These are phyloP conservation scores for Ptychoptera albimana DNA, from an alignment of 2,888 invertebrate genomes.

Conservation along the genomic window DNA sequence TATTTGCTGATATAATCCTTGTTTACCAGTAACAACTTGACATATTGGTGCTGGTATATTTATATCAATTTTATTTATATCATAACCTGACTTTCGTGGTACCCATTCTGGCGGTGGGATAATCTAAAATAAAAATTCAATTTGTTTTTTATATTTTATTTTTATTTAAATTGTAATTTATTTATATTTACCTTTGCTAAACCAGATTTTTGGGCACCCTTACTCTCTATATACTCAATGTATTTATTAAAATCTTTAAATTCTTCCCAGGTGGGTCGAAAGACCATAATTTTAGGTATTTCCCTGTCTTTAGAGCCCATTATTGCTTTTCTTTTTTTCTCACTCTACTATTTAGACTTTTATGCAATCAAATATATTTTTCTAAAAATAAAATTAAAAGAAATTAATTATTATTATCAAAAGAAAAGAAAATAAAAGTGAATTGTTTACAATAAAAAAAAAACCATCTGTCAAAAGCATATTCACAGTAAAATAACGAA, in stretches of 20 bases:
- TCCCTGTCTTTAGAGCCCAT: too few relatives aligned
- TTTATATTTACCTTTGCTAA: conserved; percentile 58
- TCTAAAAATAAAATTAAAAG: too few relatives aligned
- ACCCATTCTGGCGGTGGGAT: conserved; percentile 95
- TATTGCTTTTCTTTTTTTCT: too few relatives aligned
- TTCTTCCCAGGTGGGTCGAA: conserved; percentile 93
- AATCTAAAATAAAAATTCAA: conserved; percentile 45
- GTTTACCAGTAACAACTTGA: conserved; percentile 84
- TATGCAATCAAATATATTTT: too few relatives aligned
- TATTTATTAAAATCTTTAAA: conserved; percentile 90
- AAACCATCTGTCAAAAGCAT: too few relatives aligned
- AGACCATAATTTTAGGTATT: conserved; percentile 35
- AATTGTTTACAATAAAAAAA: too few relatives aligned
- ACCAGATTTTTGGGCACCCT: conserved; percentile 88
- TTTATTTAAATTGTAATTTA: background rate
- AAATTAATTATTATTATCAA: too few relatives aligned
- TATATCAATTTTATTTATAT: conserved; percentile 63
- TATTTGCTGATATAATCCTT: conserved; percentile 89
- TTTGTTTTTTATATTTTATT: too few relatives aligned
- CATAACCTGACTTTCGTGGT: conserved; percentile 70
- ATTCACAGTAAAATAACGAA: too few relatives aligned
- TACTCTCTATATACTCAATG: conserved; percentile 79
- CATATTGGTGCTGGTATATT: conserved; percentile 89
- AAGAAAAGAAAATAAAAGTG: too few relatives aligned
- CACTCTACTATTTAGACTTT: too few relatives aligned